A percentile compares a stretch with the other conserved stretches of the same genome.
Evolutionary conservation across 23 tunicate genomes (phyloP).

Genomic region (Trididemnum miniatum): DNA sequence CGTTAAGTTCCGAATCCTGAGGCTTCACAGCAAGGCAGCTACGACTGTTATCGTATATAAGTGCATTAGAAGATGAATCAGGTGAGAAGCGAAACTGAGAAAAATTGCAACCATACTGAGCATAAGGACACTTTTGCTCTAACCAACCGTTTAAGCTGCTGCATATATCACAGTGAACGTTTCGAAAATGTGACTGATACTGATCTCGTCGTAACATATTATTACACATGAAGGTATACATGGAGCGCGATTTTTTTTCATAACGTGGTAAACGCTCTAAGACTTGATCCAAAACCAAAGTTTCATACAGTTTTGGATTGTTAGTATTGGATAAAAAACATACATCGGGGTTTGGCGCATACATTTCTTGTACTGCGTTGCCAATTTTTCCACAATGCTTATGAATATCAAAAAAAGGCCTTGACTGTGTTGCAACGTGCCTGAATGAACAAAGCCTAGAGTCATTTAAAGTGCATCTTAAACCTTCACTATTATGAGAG

Average conservation of each 20-base stretch:
- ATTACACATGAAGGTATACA: conserved; percentile 78
- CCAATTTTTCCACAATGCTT: conserved; percentile 17
- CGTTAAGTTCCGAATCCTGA: background rate
- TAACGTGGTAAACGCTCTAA: conserved; percentile 51
- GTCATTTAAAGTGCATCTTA: conserved; percentile 22
- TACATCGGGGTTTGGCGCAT: background rate
- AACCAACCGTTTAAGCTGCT: conserved; percentile 78
- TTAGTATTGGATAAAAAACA: background rate
- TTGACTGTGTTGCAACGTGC: conserved; percentile 27
- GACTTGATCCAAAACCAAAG: conserved; percentile 21
- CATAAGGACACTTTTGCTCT: conserved; percentile 79
- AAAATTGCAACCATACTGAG: conserved; percentile 56
- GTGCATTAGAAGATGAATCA: background rate
- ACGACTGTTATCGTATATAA: conserved; percentile 36
- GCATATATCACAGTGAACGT: conserved; percentile 70
- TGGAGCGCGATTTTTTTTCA: conserved; percentile 27
- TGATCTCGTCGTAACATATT: conserved; percentile 72
- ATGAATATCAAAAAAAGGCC: conserved; percentile 13
- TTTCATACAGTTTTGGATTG: conserved; percentile 3
- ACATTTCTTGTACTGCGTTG: conserved; percentile 21
- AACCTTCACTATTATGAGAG: conserved; percentile 30
- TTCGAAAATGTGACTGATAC: conserved; percentile 56
- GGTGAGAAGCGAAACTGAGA: conserved; percentile 53
- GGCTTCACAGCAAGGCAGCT: conserved; percentile 46
- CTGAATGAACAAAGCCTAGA: conserved; percentile 15